Evolutionary conservation across 1,140 invertebrate genomes (phyloP).

Genomic region (Caenorhabditis briggsae): DNA sequence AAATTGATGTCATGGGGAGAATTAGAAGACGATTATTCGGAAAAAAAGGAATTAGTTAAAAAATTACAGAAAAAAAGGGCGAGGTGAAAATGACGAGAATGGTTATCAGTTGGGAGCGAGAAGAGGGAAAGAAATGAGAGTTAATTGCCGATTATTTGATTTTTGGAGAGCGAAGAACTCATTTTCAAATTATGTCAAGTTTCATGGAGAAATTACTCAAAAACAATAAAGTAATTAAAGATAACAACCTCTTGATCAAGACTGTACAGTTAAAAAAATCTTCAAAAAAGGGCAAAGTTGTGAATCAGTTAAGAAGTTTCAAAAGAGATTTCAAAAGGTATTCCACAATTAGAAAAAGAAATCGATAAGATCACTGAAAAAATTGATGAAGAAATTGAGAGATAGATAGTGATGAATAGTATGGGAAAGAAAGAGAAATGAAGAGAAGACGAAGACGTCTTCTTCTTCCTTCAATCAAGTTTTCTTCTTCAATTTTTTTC

Average conservation of each 20-base stretch:
- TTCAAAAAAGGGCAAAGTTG: too few relatives aligned
- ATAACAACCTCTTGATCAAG: too few relatives aligned
- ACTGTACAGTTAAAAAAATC: not conserved
- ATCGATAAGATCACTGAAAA: conserved; percentile 22
- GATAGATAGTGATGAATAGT: conserved; percentile 25
- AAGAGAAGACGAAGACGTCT: conserved; percentile 21
- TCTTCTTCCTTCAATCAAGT: conserved; percentile 36
- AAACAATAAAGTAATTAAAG: not conserved
- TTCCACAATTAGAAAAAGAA: conserved; percentile 9
- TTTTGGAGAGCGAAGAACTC: not conserved
- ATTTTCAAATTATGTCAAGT: not conserved
- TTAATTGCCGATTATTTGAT: not conserved
- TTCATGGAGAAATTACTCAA: not conserved
- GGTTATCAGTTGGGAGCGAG: not conserved
- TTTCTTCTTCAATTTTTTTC: conserved; percentile 26
- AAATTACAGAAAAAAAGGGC: not conserved
- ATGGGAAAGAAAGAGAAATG: conserved; percentile 41
- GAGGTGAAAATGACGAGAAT: not conserved
- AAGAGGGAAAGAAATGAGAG: not conserved
- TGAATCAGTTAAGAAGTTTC: not conserved
- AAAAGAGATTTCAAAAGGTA: not conserved
- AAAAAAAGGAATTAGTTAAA: not conserved
- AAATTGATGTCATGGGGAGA: not conserved
- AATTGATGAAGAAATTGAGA: conserved; percentile 22
- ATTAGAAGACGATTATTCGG: not conserved